These are phyloP conservation scores for Kryptolebias ocellatus DNA, from an alignment of 2,797 vertebrate genomes.

Conservation along the genomic window DNA sequence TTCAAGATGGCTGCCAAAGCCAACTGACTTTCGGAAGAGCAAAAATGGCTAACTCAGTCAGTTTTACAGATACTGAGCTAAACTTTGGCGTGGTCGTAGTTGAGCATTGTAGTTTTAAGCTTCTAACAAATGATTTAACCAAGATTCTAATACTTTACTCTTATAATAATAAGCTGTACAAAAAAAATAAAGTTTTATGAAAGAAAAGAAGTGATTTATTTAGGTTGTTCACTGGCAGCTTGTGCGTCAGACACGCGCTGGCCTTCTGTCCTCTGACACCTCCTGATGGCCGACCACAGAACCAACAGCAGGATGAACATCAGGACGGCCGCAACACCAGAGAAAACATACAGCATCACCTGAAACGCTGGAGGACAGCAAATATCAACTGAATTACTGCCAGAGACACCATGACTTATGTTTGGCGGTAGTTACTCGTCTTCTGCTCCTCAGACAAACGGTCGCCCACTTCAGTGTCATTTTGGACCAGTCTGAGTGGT, in stretches of 20 bases:
- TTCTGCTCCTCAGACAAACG: constrained; percentile 15
- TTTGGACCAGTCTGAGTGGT: constrained; percentile 57
- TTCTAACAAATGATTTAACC: no score
- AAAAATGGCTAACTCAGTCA: no score
- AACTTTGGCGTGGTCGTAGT: no score
- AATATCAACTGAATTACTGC: background rate
- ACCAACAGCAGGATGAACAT: constrained; percentile 38
- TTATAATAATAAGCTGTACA: background rate
- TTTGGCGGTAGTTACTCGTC: constrained; percentile 24
- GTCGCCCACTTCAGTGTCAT: constrained; percentile 26
- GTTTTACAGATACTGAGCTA: no score
- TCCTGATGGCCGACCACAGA: constrained; percentile 11
- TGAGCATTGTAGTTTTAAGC: no score
- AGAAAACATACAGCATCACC: constrained; percentile 52
- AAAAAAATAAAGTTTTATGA: background rate
- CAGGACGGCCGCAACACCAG: constrained; percentile 78
- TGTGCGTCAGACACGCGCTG: background rate
- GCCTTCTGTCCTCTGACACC: constrained; percentile 6
- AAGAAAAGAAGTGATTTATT: constrained; percentile 40
- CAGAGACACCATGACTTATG: background rate
- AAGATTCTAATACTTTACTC: background rate
- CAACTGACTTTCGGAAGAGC: no score
- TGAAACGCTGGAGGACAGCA: constrained; percentile 49
- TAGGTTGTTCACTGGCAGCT: constrained; percentile 12
- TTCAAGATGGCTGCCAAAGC: no score